Evolutionary conservation across 2,113 vertebrate genomes (phyloP), one percentile per base, ranked within the genome.

Genomic region (Jacana jacana): DNA sequence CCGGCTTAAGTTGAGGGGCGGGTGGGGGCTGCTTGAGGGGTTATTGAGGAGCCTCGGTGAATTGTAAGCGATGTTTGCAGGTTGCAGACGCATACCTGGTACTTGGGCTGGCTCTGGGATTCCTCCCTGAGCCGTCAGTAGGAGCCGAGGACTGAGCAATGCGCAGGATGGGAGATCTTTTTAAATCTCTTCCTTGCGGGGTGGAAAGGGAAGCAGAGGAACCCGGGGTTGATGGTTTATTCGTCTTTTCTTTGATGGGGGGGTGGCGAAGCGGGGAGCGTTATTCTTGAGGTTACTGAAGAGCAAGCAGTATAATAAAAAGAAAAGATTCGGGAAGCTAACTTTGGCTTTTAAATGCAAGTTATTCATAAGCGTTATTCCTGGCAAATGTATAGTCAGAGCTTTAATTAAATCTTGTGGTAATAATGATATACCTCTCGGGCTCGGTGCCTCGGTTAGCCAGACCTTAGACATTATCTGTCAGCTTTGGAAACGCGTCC

Each of bases 371-470:
- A 81, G 18, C 14, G 1, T 19, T 64, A 64, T 64, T 54, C 42
- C 51, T 84, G 86, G 86, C 77, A 87, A 95, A 84, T 37, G 35
- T 49, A 87, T 60, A 81, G 83, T 40, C 35, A 55, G 69, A 71
- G 30, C n/a, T 93, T 71, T 87, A 95, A 91, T 93, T 91, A 92
- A 95, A 84, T 84, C 57, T 92, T 14, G 3, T 86, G 95, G 77
- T 84, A 84, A 89, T 87, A 89, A 92, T 72, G 73, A 87, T 91
- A n/a, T 11, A 76, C 57, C 30, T 81, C 39, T 93, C 2, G 17
- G 92, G 83, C 86, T 88, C 20, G 2, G 49, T 88, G 63, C 37
- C 35, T 86, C 10, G 4, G 35, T 82, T 65, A 93, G 37, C 46
- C 39, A 33, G 64, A 72, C 20, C n/a, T 71, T 33, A 42, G 48